Percentiles rank a stretch among this genome's conserved stretches.
These are phyloP conservation scores for Pyralis farinalis DNA, from an alignment of 2,888 invertebrate genomes.

Conservation along the genomic window DNA sequence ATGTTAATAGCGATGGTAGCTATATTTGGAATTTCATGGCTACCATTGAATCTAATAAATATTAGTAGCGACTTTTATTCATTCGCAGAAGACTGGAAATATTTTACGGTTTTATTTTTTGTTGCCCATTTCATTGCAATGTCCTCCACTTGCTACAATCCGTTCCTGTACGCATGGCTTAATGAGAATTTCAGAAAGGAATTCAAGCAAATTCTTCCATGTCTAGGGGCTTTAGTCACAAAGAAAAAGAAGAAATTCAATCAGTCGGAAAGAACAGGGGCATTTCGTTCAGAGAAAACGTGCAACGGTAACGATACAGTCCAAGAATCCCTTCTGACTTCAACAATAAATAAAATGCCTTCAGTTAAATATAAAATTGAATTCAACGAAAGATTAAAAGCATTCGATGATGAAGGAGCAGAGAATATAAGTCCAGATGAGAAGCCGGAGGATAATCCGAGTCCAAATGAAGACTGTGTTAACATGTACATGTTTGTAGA, in stretches of 20 bases:
- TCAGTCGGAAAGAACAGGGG: slow-evolving; percentile 68
- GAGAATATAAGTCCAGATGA: slow-evolving; percentile 72
- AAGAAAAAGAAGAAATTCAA: slow-evolving; percentile 64
- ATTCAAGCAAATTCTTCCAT: slow-evolving; percentile 88
- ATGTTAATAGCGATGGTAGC: slow-evolving; percentile 96
- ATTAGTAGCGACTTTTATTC: slow-evolving; percentile 86
- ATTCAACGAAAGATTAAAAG: slow-evolving; percentile 56
- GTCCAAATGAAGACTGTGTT: slow-evolving; percentile 69
- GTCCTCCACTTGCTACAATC: slow-evolving; percentile 97
- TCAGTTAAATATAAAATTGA: slow-evolving; percentile 70
- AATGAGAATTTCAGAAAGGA: slow-evolving; percentile 97
- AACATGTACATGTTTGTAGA: slow-evolving; percentile 76
- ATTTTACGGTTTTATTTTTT: slow-evolving; percentile 89
- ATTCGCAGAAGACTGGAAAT: slow-evolving; percentile 83
- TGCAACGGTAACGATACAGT: slow-evolving; percentile 74
- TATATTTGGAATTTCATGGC: slow-evolving; percentile 93
- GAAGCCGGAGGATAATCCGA: slow-evolving; percentile 62
- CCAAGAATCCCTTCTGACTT: slow-evolving; percentile 68
- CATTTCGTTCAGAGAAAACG: slow-evolving; percentile 70
- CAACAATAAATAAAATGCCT: slow-evolving; percentile 65
- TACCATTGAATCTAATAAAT: slow-evolving; percentile 91
- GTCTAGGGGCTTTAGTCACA: slow-evolving; percentile 74
- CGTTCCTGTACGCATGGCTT: slow-evolving; percentile 96
- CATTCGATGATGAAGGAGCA: slow-evolving; percentile 45
- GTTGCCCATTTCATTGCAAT: slow-evolving; percentile 93